Base-by-base conservation (phyloP, 2,797 vertebrate genomes). In the Cynodonichthys magdalenae region DNA sequence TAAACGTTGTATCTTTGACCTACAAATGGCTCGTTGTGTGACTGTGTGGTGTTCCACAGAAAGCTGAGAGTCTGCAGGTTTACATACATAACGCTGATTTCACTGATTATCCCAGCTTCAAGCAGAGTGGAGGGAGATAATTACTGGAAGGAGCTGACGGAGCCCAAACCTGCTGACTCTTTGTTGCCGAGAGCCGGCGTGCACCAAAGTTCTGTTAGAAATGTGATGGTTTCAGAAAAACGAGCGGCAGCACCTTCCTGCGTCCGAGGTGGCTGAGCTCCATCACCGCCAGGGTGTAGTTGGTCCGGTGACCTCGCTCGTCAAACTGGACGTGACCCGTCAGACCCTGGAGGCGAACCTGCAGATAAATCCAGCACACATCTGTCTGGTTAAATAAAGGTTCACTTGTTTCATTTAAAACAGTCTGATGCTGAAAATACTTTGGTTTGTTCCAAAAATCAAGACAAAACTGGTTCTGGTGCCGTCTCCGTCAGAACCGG, bases 301-400 rank as follows among this genome's bases (percentile, higher is more conserved):
- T 99, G 68, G 95, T 97, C 17, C 97, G 94, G 67, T 95, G 94
- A 6, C 97, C 97, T 70, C 94, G 95, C 80, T 98, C 96, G 0
- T 98, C 95, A 65, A 99, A 99, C 84, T 99, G 96, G 39, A 99
- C 93, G 0, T 95, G 95, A 63, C 97, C 96, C 0, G 96, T 96
- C 59, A 99, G 71, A 7, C 97, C 97, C 66, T 98, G 93, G 70
- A 98, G 93, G 48, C 68, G 95, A 49, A 99, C 97, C 97, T 99
- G 66, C 15, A 36, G 56, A 77, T 18, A 73, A 46, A 42, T n/a
- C 17, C 44, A 58, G 12, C 39, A 41, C 41, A 44, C 15, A 4
- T 17, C 15, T 44, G 15, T 24, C 24, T 24, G 24, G 24, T 24
- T 24, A 24, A 24, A 24, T 24, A 24, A 24, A 24, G 34, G 1